These are phyloP conservation scores for Periophthalmus modestus DNA, from an alignment of 2,113 vertebrate genomes.

Conservation along the genomic window DNA sequence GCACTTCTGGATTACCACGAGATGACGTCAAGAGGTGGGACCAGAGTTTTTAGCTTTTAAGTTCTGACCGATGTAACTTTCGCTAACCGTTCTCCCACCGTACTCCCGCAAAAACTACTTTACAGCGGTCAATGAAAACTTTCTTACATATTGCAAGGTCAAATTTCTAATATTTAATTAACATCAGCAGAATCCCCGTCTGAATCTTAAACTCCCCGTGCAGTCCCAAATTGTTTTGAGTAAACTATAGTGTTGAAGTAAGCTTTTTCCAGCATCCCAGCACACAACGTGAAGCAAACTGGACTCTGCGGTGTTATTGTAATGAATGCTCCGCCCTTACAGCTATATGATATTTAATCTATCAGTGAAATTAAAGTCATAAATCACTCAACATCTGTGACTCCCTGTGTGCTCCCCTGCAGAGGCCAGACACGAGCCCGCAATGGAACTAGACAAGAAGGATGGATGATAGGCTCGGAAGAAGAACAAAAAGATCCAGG, in stretches of 20 bases:
- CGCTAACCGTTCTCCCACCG: background rate
- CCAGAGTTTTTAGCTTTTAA: too few species aligned
- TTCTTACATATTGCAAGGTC: constrained; percentile 12
- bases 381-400: constrained; percentile 69
- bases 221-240: background rate
- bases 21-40: too few species aligned
- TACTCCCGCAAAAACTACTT: background rate
- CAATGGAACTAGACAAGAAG: constrained; percentile 33
- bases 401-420: constrained; percentile 41
- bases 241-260: constrained; percentile 21
- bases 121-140: background rate
- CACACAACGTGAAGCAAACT: constrained; percentile 23
- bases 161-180: background rate
- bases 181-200: background rate
- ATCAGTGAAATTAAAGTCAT: constrained; percentile 71
- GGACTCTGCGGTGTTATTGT: constrained; percentile 28
- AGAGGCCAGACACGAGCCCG: constrained; percentile 28
- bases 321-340: constrained; percentile 47
- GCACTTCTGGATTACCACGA: too few species aligned
- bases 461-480: background rate
- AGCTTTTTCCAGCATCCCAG: constrained; percentile 32
- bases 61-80: background rate
- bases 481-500: background rate
- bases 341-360: constrained; percentile 59
- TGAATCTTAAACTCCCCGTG: background rate